These are phyloP conservation scores for Spatulosminthurus flaviceps DNA, from an alignment of 2,888 invertebrate genomes.

Conservation along the genomic window DNA sequence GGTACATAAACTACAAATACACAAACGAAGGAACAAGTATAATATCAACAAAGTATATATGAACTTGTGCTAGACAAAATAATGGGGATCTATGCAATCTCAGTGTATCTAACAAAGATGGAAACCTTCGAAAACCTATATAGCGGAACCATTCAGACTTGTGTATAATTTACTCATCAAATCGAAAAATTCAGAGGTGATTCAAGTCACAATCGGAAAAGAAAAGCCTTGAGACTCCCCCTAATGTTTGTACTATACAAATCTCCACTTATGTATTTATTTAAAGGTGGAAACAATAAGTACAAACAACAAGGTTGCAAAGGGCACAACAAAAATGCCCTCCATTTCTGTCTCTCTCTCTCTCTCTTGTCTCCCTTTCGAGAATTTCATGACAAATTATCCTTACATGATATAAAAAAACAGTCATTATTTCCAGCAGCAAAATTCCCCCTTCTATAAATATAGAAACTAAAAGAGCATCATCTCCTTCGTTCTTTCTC, in stretches of 20 bases:
- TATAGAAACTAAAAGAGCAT: neutral
- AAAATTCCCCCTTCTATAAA: neutral
- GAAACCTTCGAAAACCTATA: neutral
- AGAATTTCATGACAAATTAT: slow-evolving; percentile 26
- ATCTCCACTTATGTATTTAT: too few species aligned
- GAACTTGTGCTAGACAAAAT: too few species aligned
- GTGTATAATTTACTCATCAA: slow-evolving; percentile 11
- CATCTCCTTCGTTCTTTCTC: neutral
- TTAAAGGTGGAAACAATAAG: neutral
- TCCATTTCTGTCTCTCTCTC: slow-evolving; percentile 3
- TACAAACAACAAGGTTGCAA: neutral
- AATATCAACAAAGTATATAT: too few species aligned
- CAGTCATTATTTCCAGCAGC: slow-evolving; percentile 49
- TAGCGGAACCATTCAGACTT: slow-evolving; percentile 2
- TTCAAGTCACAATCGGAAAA: slow-evolving; percentile 12
- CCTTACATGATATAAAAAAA: neutral
- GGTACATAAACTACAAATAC: too few species aligned
- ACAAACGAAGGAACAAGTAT: too few species aligned
- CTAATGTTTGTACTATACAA: too few species aligned
- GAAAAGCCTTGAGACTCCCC: slow-evolving; percentile 3
- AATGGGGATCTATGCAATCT: slow-evolving; percentile 12
- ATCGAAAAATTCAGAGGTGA: neutral
- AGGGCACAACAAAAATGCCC: slow-evolving; percentile 5
- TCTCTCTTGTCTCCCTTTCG: neutral
- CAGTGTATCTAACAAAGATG: neutral